Evolutionary conservation across 2,888 invertebrate species (phyloP), one percentile per base, ranked within the genome.

Genomic region (Drosophila acutilabella): DNA sequence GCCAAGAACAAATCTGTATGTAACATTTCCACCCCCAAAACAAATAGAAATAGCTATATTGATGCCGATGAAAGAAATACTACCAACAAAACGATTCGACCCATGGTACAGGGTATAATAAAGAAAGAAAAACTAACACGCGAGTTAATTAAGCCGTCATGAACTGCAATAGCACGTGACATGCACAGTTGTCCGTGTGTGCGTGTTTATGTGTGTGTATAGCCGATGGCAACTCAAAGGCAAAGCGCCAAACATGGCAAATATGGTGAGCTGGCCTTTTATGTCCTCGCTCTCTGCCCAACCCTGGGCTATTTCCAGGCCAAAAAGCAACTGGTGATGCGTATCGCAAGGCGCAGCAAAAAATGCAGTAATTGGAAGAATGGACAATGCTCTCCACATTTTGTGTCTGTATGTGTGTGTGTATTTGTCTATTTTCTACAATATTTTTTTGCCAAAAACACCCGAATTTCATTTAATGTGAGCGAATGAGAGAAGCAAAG

Each of bases 71-170:
- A 20, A 20, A 3, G 3, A 20, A 3, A 23, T 8, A 30, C 8
- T 30, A 8, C 7, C 30, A 30, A 30, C 8, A 30, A 30, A 30
- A 30, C 30, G 8, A 30, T 30, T 13, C 11, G 2, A 4, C 36
- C 36, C 30, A 1, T 8, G 6, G 8, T 5, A 13, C 36, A 36
- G 36, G 36, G 36, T 36, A 36, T 36, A 36, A 13, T 36, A 36
- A 36, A 36, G 20, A 23, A 50, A 50, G 16, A 23, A 48, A 61
- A 57, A 70, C 77, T 54, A 80, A 75, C 48, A 65, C 62, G 67
- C 64, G 60, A 80, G 70, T 80, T 80, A 80, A 80, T 80, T 80
- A 80, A 81, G 76, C 78, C 81, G 67, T 80, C 81, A 80, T 78
- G 78, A 80, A 80, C 70, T 78, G 76, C 65, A 78, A 78, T 72